Evolutionary conservation across 2,888 invertebrate species (phyloP).

Genomic region (Empis stercorea): DNA sequence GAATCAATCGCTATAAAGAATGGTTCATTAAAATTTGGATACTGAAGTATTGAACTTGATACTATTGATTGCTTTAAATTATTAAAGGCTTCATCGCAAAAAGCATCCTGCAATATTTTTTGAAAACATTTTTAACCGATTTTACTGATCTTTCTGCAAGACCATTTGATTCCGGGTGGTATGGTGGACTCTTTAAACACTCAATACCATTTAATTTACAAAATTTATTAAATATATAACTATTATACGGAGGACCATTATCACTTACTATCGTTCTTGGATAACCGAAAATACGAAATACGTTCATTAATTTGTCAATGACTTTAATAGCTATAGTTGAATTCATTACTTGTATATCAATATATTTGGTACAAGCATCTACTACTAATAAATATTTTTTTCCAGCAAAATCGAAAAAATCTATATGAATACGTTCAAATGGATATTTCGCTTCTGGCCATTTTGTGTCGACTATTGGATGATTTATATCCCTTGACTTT

Average conservation of each 20-base stretch:
- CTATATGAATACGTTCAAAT: conserved; percentile 13
- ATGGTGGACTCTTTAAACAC: conserved; percentile 10
- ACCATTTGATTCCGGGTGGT: conserved; percentile 16
- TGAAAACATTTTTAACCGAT: conserved; percentile 13
- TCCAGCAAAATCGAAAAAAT: conserved; percentile 6
- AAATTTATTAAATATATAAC: conserved; percentile 5
- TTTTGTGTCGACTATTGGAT: conserved; percentile 1
- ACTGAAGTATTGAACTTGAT: too few relatives aligned
- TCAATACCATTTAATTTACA: conserved; percentile 8
- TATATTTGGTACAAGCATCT: conserved; percentile 5
- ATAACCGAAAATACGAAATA: conserved; percentile 6
- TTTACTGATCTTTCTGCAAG: conserved; percentile 16
- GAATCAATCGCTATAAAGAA: too few relatives aligned
- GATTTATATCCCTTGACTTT: not conserved
- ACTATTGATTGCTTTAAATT: too few relatives aligned
- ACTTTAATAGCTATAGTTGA: conserved; percentile 1
- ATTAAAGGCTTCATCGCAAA: too few relatives aligned
- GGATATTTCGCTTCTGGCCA: conserved; percentile 7
- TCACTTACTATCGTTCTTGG: conserved; percentile 9
- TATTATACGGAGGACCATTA: conserved; percentile 10
- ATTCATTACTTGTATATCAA: conserved; percentile 6
- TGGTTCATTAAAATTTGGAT: too few relatives aligned
- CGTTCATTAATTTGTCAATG: conserved; percentile 3
- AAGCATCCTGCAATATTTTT: conserved; percentile 10
- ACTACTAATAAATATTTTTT: conserved; percentile 7